phyloP scores from a whole-genome alignment of 1,140 invertebrate species.

The Phymorhynchus buccinoides region DNA sequence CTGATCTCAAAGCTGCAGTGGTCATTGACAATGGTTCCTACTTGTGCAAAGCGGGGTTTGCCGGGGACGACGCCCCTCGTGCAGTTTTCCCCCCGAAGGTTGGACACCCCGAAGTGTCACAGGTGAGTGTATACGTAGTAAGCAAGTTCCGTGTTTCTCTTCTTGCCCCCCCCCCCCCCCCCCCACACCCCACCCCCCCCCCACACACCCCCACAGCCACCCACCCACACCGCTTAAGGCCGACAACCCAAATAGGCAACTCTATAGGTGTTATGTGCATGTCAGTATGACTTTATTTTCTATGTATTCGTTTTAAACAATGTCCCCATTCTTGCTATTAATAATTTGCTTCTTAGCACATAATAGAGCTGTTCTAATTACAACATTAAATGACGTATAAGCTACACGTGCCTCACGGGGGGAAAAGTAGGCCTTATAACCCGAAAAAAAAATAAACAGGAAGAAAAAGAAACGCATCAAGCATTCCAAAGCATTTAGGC shows the following conservation, averaged over 20 bases:
- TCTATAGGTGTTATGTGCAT: background rate
- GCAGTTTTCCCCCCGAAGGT: constrained; percentile 40
- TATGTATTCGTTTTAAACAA: background rate
- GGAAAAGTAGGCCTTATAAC: too few relatives aligned
- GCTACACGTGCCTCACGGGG: background rate
- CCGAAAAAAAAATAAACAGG: too few relatives aligned
- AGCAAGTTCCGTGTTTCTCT: background rate
- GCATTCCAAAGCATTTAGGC: too few relatives aligned
- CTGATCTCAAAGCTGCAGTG: background rate
- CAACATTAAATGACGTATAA: background rate
- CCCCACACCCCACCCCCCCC: too few relatives aligned
- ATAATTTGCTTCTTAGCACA: background rate
- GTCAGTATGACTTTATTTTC: background rate
- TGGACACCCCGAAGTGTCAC: constrained; percentile 55
- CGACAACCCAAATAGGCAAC: too few relatives aligned
- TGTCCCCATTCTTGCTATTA: background rate
- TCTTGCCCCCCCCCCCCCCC: too few relatives aligned
- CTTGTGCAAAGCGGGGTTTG: constrained; percentile 88
- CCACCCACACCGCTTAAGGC: too few relatives aligned
- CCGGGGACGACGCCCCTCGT: constrained; percentile 77
- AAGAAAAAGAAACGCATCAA: too few relatives aligned
- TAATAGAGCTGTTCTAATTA: background rate
- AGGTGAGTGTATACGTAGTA: background rate
- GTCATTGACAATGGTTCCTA: constrained; percentile 86
- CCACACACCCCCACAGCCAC: too few relatives aligned